These are phyloP conservation scores for Platalea minor DNA, from an alignment of 2,797 vertebrate species.

Conservation along the genomic window DNA sequence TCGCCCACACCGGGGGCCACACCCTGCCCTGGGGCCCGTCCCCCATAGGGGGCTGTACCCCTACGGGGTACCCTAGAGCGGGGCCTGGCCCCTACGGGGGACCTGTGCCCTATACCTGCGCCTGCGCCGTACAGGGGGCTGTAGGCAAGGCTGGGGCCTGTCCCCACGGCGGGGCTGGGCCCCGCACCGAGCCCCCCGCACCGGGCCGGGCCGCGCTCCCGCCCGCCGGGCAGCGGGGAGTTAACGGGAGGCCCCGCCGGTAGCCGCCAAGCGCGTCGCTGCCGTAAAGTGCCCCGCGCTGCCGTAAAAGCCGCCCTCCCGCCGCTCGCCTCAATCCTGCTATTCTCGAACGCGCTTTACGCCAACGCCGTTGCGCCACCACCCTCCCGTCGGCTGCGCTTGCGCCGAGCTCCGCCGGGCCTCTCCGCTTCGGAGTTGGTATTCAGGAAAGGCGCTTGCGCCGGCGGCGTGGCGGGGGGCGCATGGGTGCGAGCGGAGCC, in stretches of 20 bases:
- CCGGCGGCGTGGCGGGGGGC: background rate
- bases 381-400: background rate
- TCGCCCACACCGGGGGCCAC: background rate
- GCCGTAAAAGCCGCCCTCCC: background rate
- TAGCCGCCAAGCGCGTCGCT: background rate
- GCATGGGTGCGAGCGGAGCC: background rate
- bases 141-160: no score
- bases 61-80: fast-evolving
- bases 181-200: no score
- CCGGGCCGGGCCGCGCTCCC: background rate
- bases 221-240: background rate
- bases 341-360: constrained; percentile 31
- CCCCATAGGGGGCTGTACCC: no score
- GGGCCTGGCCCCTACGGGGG: fast-evolving
- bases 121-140: no score
- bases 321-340: background rate
- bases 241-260: background rate
- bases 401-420: background rate
- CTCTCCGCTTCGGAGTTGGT: background rate
- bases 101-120: no score
- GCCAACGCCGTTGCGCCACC: constrained; percentile 5
- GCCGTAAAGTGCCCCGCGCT: background rate
- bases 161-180: background rate
- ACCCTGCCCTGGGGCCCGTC: background rate
- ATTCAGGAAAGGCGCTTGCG: constrained; percentile 35